Base-by-base conservation (phyloP, 2,113 vertebrate genomes). In the Forbesichthys agassizii region DNA sequence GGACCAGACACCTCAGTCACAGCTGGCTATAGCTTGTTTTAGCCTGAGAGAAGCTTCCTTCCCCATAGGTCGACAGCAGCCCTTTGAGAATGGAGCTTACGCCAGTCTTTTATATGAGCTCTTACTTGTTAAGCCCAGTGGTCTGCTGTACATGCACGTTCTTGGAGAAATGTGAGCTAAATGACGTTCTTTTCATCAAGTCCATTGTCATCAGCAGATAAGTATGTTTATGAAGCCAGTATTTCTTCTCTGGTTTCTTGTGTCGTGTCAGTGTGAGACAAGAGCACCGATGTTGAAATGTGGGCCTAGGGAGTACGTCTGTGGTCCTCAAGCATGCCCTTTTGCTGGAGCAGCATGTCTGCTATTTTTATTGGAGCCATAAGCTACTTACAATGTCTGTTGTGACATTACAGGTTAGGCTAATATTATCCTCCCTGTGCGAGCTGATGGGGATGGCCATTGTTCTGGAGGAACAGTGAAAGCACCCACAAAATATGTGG, bases 311-410 rank as follows among this genome's bases (percentile, higher is more conserved):
- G 33, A 57, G 66, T 71, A 84, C 76, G 42, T 77, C 64, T 65
- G 62, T 48, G 70, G 46, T 71, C 55, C 71, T 80, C 70, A 64
- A 72, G 57, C 73, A 66, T 83, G 67, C 78, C 72, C 69, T 80
- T 7, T 79, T 83, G 81, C 82, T 66, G 68, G 61, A 66, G 67
- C 51, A 51, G 73, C 62, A 58, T 61, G 72, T 73, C 66, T 65
- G 77, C 86, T 88, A 78, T 86, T 87, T 84, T 82, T 88, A 81
- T 80, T 69, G 67, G 69, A 52, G 73, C 70, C 64, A 75, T 89
- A 87, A 88, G 83, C 84, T 87, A 66, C 83, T 88, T 87, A 82
- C 76, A 77, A 8, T 61, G 74, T 71, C 68, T 74, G 74, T 72
- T 66, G 63, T 81, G 79, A 70, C 65, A 59, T 68, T 55, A 79